Evolutionary conservation across 1,140 invertebrate species (phyloP).

Genomic region (Frieseomelitta varia): DNA sequence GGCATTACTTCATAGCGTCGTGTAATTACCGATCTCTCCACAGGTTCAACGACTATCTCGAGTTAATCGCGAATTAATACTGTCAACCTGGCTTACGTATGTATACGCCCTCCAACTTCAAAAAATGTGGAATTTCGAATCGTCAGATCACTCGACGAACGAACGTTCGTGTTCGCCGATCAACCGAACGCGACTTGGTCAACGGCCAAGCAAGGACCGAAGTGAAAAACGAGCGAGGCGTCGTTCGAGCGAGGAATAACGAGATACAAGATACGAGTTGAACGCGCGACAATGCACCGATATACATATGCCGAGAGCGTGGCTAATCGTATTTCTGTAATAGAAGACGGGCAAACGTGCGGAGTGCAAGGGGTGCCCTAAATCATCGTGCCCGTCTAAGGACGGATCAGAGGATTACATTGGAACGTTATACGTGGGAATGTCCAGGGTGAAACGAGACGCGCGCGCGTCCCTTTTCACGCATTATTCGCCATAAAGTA

Average conservation of each 20-base stretch:
- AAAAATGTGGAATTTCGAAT: too few species aligned
- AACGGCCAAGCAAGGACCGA: not conserved
- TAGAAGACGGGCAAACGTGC: constrained; percentile 12
- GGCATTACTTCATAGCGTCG: constrained; percentile 6
- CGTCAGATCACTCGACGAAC: not conserved
- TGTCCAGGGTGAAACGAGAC: constrained; percentile 36
- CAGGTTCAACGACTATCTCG: not conserved
- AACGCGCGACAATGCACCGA: constrained; percentile 24
- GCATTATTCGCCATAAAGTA: constrained; percentile 59
- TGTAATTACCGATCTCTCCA: constrained; percentile 18
- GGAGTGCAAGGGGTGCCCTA: constrained; percentile 29
- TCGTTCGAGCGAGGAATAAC: constrained; percentile 15
- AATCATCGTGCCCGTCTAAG: constrained; percentile 28
- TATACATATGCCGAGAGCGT: constrained; percentile 21
- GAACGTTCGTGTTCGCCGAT: too few species aligned
- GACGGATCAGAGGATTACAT: constrained; percentile 46
- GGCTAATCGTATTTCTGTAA: constrained; percentile 48
- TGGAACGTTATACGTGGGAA: constrained; percentile 39
- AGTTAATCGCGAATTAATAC: not conserved
- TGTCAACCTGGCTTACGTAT: too few species aligned
- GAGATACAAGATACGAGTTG: constrained; percentile 7
- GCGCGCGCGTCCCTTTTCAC: constrained; percentile 34
- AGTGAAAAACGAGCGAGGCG: constrained; percentile 15
- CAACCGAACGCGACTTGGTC: not conserved
- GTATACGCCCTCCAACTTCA: too few species aligned